Percentiles rank a stretch among this genome's conserved stretches.
phyloP scores from a whole-genome alignment of 2,888 invertebrate species.

The Tipula lateralis region DNA sequence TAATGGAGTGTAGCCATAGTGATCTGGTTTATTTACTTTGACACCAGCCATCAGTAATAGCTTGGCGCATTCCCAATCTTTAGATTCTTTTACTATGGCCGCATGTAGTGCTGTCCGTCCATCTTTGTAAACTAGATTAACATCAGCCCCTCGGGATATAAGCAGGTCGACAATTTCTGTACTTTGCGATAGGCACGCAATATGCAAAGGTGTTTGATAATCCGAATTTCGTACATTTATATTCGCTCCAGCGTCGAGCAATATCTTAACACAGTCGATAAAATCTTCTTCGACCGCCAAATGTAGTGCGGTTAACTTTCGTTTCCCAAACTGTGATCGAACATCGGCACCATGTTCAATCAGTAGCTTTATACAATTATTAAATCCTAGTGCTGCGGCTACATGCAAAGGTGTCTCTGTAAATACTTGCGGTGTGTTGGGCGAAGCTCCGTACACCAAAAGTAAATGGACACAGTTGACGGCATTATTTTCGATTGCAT shows the following conservation, averaged over 20 bases:
- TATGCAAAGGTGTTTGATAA: constrained; percentile 77
- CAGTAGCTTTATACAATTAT: constrained; percentile 65
- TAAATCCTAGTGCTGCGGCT: constrained; percentile 69
- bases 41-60: constrained; percentile 62
- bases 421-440: constrained; percentile 79
- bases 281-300: constrained; percentile 80
- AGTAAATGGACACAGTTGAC: constrained; percentile 68
- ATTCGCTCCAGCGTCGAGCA: constrained; percentile 70
- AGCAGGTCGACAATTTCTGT: constrained; percentile 69
- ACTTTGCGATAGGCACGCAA: constrained; percentile 76
- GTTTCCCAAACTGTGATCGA: constrained; percentile 64
- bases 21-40: constrained; percentile 69
- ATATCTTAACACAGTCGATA: constrained; percentile 65
- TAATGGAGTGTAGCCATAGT: constrained; percentile 77
- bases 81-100: constrained; percentile 71
- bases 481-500: constrained; percentile 73
- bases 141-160: constrained; percentile 60
- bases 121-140: constrained; percentile 64
- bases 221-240: constrained; percentile 70
- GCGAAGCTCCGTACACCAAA: constrained; percentile 70
- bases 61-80: constrained; percentile 62
- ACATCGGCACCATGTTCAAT: constrained; percentile 76
- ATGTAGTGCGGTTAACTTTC: constrained; percentile 75
- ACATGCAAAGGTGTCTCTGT: constrained; percentile 82
- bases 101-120: constrained; percentile 76